Evolutionary conservation across 2,888 invertebrate genomes (phyloP).

Genomic region (Epirrhoe tristata): DNA sequence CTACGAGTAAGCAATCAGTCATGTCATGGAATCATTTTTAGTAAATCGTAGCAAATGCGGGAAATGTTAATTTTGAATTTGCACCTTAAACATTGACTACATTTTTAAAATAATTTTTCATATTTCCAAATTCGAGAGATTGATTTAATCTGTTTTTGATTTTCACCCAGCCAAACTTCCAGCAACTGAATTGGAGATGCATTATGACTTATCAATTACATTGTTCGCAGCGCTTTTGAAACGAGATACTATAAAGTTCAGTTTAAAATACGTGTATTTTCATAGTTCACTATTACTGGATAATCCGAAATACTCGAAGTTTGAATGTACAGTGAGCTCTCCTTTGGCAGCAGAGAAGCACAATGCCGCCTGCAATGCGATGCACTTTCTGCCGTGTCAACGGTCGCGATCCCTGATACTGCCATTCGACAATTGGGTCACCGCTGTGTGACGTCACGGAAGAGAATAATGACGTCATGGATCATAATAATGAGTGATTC

Average conservation of each 20-base stretch:
- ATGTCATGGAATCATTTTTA: no score
- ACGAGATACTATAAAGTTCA: background rate
- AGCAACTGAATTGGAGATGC: no score
- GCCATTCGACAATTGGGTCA: slow-evolving; percentile 28
- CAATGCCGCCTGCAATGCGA: slow-evolving; percentile 16
- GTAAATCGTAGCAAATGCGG: no score
- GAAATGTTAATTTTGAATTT: no score
- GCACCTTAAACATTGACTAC: no score
- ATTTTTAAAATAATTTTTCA: no score
- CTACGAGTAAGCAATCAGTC: no score
- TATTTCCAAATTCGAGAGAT: no score
- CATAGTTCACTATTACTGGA: background rate
- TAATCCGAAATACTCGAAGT: background rate
- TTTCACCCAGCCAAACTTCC: no score
- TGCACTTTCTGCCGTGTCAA: slow-evolving; percentile 19
- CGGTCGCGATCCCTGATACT: slow-evolving; percentile 16
- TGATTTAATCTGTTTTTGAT: no score
- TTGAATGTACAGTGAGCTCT: background rate
- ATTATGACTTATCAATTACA: background rate
- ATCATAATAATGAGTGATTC: slow-evolving; percentile 18
- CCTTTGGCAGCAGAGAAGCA: background rate
- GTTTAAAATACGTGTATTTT: background rate
- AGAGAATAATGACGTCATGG: slow-evolving; percentile 30
- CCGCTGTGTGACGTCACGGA: slow-evolving; percentile 27
- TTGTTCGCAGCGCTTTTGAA: background rate